Base-by-base conservation (phyloP, 1,140 invertebrate species). In the Geopemphigus sp. region DNA sequence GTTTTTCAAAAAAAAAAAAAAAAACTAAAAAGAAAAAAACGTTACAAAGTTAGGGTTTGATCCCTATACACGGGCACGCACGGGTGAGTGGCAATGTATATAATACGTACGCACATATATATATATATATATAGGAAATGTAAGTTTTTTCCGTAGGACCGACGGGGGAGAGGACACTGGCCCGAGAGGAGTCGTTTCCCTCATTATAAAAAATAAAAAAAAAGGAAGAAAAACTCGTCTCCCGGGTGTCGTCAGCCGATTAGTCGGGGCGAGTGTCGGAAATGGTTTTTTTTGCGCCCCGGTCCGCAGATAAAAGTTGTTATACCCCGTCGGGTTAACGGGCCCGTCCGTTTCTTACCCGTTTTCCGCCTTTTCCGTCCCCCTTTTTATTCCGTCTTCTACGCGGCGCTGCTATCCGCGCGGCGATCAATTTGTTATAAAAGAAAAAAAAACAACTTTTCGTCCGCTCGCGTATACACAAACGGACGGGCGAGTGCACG, bases 151-250 rank as follows among this genome's bases (percentile, higher is more conserved):
- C 17, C 45, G 39, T 24, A 22, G 22, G 11, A 3, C 6, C 3
- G 8, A n/a, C 32, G 24, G 5, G 72, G 29, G 14, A 15, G 26
- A 53, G 1, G 19, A 54, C 10, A 14, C 11, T 14, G 74, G 15
- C 32, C 53, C 12, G 54, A 78, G 54, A 78, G 74, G 56, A 78
- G 29, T 78, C 74, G 74, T 78, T 78, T 78, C 57, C 74, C 57
- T 78, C 74, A 78, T 78, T 78, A 78, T 78, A 78, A 78, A 78
- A 78, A 78, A 22, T 61, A 78, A 78, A 78, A 78, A 63, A 78
- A 61, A 39, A 70, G 53, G 61, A 45, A 59, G 57, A 61, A 59
- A 73, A 19, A 26, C 32, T 39, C 50, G 47, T 72, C 74, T 63
- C 74, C 39, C 74, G 74, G 74, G 74, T 78, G 74, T 78, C 74